phyloP scores from a whole-genome alignment of 1,140 invertebrate genomes.

The Hycleus phaleratus region DNA sequence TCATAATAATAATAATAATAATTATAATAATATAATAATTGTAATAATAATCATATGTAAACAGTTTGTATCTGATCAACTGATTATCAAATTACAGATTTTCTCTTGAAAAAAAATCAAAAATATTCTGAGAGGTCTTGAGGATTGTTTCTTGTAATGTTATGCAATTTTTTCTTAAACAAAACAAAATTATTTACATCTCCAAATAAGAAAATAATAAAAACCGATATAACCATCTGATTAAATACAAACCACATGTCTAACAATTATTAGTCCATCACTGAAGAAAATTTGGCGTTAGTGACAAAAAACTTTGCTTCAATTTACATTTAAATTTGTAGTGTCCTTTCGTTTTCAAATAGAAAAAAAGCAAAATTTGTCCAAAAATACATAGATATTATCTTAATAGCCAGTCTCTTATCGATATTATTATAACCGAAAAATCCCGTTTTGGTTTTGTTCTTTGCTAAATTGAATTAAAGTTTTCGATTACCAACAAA shows the following conservation, averaged over 20 bases:
- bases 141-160: neutral
- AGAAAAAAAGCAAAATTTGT: too few species aligned
- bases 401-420: too few species aligned
- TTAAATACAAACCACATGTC: conserved; percentile 17
- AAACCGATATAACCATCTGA: conserved; percentile 8
- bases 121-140: conserved; percentile 8
- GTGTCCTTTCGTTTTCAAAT: too few species aligned
- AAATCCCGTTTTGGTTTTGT: neutral
- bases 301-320: conserved; percentile 11
- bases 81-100: conserved; percentile 11
- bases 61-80: conserved; percentile 32
- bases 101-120: neutral
- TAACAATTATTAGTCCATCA: conserved; percentile 17
- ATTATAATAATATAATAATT: conserved; percentile 7
- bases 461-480: conserved; percentile 7
- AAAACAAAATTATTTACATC: conserved; percentile 9
- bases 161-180: neutral
- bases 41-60: conserved; percentile 28
- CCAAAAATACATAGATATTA: neutral
- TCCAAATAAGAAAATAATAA: neutral
- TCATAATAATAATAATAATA: conserved; percentile 8
- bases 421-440: too few species aligned
- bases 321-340: neutral
- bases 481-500: conserved; percentile 11
- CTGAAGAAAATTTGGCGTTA: conserved; percentile 11